phyloP scores from a whole-genome alignment of 2,113 vertebrate species.

The Jacana jacana region DNA sequence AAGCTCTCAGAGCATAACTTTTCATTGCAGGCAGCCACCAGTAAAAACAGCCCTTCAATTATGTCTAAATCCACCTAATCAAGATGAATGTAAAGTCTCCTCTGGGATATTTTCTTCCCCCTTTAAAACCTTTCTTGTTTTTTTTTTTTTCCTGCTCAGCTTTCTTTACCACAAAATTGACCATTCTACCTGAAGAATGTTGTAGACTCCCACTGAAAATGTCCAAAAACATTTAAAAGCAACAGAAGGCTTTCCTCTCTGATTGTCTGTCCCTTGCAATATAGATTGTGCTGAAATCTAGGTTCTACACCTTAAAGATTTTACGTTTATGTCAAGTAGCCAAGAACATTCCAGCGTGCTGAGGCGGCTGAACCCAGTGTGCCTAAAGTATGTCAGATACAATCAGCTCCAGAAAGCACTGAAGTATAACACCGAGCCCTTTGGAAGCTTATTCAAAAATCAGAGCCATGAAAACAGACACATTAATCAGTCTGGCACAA shows the following conservation, averaged over 20 bases:
- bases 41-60: conserved; percentile 32
- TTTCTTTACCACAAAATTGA: not conserved
- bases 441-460: conserved; percentile 36
- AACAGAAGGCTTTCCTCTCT: not conserved
- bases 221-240: not conserved
- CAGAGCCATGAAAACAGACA: conserved; percentile 39
- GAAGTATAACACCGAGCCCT: conserved; percentile 44
- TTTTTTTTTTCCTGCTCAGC: not conserved
- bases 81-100: not conserved
- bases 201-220: not conserved
- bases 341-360: not conserved
- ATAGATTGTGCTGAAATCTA: not conserved
- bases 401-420: conserved; percentile 45
- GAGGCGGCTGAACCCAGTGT: conserved; percentile 24
- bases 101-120: not conserved
- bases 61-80: conserved; percentile 34
- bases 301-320: conserved; percentile 44
- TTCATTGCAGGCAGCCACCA: not conserved
- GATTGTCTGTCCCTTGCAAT: not conserved
- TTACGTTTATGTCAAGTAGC: conserved; percentile 39
- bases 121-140: not conserved
- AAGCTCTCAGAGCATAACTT: conserved; percentile 11
- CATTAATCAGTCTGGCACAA: conserved; percentile 47
- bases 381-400: conserved; percentile 7
- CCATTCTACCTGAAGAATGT: not conserved